phyloP scores from a whole-genome alignment of 2,888 invertebrate species.

The Meteorus cinctellus region DNA sequence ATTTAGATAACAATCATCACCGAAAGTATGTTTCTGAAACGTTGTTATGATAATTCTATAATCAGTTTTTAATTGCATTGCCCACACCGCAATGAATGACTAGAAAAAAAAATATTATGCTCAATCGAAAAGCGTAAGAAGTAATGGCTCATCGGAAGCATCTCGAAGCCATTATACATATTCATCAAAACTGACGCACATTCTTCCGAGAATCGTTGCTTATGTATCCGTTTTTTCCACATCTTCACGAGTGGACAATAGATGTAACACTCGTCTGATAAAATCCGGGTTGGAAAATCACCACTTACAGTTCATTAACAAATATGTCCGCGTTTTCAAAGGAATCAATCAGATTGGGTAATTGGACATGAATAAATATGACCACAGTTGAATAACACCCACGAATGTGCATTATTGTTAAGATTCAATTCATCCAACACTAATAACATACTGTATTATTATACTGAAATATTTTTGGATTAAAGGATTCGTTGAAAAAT shows the following conservation, averaged over 20 bases:
- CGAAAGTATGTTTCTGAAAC: neutral
- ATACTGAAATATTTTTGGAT: neutral
- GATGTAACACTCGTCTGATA: neutral
- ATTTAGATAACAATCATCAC: neutral
- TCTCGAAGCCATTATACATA: neutral
- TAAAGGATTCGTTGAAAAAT: neutral
- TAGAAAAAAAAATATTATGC: neutral
- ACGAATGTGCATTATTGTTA: neutral
- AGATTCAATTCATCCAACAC: neutral
- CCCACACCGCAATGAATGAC: too few species aligned
- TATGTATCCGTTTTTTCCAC: neutral
- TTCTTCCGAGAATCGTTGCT: conserved; percentile 6
- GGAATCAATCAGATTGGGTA: neutral
- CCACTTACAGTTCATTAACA: neutral
- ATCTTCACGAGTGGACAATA: neutral
- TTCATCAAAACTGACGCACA: conserved; percentile 24
- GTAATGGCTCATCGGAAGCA: neutral
- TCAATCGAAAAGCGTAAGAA: neutral
- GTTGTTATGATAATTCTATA: neutral
- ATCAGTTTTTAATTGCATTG: neutral
- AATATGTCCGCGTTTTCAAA: neutral
- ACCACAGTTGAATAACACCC: neutral
- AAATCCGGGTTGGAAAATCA: neutral
- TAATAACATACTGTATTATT: neutral
- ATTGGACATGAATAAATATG: neutral